A percentile compares a stretch with the other conserved stretches of the same genome.
These are phyloP conservation scores for Lepidostoma basale DNA, from an alignment of 1,140 invertebrate genomes.

Conservation along the genomic window DNA sequence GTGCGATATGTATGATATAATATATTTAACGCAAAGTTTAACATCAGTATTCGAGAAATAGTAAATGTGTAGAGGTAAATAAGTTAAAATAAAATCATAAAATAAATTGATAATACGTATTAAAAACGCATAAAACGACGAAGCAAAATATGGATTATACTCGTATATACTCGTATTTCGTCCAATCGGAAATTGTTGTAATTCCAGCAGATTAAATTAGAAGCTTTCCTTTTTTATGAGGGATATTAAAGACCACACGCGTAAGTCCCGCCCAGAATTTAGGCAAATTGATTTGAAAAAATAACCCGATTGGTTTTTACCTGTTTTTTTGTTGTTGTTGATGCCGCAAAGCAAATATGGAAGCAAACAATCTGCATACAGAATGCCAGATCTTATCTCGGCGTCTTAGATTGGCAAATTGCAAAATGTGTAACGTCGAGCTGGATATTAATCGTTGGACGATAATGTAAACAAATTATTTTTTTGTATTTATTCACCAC, in stretches of 20 bases:
- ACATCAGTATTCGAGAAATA: no score
- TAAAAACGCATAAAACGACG: no score
- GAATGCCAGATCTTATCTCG: slow-evolving; percentile 1
- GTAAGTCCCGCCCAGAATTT: neutral
- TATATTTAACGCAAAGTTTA: no score
- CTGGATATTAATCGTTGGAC: no score
- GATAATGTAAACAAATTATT: no score
- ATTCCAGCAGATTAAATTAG: slow-evolving; percentile 9
- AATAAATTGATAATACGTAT: no score
- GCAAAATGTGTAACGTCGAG: no score
- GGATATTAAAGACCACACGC: slow-evolving; percentile 17
- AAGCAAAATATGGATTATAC: neutral
- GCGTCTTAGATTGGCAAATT: slow-evolving; percentile 12
- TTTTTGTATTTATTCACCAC: no score
- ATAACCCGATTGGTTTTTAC: slow-evolving; percentile 1
- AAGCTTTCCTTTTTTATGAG: neutral
- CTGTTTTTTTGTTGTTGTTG: no score
- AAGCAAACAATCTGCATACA: slow-evolving; percentile 4
- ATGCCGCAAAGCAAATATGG: slow-evolving; percentile 8
- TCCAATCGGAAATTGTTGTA: slow-evolving; percentile 16
- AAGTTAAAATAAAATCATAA: no score
- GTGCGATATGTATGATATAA: no score
- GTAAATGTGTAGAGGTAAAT: no score
- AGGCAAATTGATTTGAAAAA: slow-evolving; percentile 15
- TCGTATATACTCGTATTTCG: neutral